Evolutionary conservation across 1,140 invertebrate genomes (phyloP), one percentile per base, ranked within the genome.

Genomic region (Caenorhabditis briggsae): DNA sequence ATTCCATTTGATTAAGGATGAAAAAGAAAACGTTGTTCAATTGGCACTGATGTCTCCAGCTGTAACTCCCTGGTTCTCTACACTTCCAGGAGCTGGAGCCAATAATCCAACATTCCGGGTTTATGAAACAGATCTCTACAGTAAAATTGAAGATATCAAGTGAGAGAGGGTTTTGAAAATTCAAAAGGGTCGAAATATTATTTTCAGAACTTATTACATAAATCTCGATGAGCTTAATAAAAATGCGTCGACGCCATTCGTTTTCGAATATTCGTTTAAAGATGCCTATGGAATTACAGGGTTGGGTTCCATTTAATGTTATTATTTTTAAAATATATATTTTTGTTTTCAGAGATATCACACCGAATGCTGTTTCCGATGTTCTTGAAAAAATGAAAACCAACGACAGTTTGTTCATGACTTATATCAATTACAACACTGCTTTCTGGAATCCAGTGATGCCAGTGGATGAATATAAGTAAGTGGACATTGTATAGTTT

Each of bases 1-100:
- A 43, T 91, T 91, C 61, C 89, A 90, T 82, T 43, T 91, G 50
- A 65, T 91, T 46, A 89, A 89, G 64, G 90, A 89, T 46, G 33
- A 16, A 16, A 16, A 18, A 9, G 65, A 74, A n/a, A 74, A 74
- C n/a, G 41, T 65, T 0, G 84, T 86, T 46, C 87, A 88, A 65
- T n/a, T 61, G 20, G 33, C 59, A 25, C 43, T 88, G 2, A 86
- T 89, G 88, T 56, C 87, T 33, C 87, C 87, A 18, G 84, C 87
- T 11, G 87, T 88, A 14, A 89, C 87, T 64, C 87, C 87, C 12
- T 88, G 88, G 88, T 87, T 89, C 64, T 86, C 84, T 33, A 18
- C 12, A 53, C 70, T 88, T 78, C 61, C 87, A 20, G 78, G 82
- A 50, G 87, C 87, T n/a, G 87, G 87, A 46, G 70, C 88, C 7